Evolutionary conservation across 1,140 invertebrate species (phyloP).

Genomic region (Octopus sinensis): DNA sequence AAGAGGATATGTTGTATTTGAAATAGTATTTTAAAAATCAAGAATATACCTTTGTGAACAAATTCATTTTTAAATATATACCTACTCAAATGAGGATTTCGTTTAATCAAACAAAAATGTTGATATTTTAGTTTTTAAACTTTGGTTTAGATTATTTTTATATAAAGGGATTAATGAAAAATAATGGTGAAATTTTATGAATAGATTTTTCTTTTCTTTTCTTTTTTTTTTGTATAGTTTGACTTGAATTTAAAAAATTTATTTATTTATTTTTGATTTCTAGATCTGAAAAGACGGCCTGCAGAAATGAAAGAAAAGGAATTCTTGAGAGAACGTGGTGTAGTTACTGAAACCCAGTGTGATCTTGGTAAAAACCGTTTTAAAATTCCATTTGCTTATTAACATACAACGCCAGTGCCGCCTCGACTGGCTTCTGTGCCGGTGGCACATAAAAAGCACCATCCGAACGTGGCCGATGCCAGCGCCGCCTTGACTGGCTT

Average conservation of each 20-base stretch:
- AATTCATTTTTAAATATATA: neutral
- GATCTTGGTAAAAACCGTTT: slow-evolving; percentile 69
- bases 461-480: too few species aligned
- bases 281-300: slow-evolving; percentile 74
- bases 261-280: slow-evolving; percentile 10
- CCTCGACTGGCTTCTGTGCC: too few species aligned
- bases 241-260: neutral
- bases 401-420: too few species aligned
- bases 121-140: neutral
- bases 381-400: too few species aligned
- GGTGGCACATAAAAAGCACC: too few species aligned
- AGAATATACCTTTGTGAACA: neutral
- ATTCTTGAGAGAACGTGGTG: slow-evolving; percentile 77
- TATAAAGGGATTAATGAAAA: neutral
- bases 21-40: neutral
- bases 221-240: neutral
- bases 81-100: neutral
- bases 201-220: too few species aligned
- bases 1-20: neutral
- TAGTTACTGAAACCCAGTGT: slow-evolving; percentile 88
- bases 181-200: neutral
- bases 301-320: slow-evolving; percentile 87
- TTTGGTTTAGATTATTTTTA: neutral
- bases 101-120: neutral
- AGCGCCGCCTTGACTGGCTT: too few species aligned